Evolutionary conservation across 2,113 vertebrate genomes (phyloP), one percentile per base, ranked within the genome.

Genomic region (Maccullochella peelii): DNA sequence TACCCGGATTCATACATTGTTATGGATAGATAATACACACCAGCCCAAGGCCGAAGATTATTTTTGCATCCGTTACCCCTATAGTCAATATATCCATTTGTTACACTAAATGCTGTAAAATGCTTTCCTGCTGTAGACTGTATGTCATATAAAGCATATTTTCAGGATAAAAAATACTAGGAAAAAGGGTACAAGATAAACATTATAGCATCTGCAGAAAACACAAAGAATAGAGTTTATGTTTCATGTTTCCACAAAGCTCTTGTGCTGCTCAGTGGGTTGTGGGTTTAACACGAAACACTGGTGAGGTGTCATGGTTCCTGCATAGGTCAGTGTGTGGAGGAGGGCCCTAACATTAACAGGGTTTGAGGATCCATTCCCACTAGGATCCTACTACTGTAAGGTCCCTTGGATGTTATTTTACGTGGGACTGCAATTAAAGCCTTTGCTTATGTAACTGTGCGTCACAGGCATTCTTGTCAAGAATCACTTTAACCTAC

Each of bases 21-120:
- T 59, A 30, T 21, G 1, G 50, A 73, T 47, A 84, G 25, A 77
- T 78, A 69, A 38, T 42, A 61, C 73, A 52, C 47, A 85, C 50
- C 15, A 76, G 40, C 79, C 38, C 36, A 40, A 27, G 70, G 77
- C 42, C 14, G 11, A n/a, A 47, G 52, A 85, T 76, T 77, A 71
- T 68, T 68, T 77, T 77, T 4, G 3, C 25, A 78, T 79, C 42
- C 36, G 10, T 66, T 15, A 11, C 6, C 40, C 73, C 27, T 25
- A 5, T 1, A 62, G 33, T 74, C 12, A 74, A 18, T 36, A 16
- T 38, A 52, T 66, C 14, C 14, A n/a, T 81, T 67, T 73, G 27
- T 58, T 54, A 7, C 14, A 67, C 16, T 76, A 30, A 78, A 67
- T 20, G 15, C 21, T 27, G 14, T 61, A n/a, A 7, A 3, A 68